Conservation (phyloP, 2,113 vertebrate species). For the Austrofundulus limnaeus region DNA sequence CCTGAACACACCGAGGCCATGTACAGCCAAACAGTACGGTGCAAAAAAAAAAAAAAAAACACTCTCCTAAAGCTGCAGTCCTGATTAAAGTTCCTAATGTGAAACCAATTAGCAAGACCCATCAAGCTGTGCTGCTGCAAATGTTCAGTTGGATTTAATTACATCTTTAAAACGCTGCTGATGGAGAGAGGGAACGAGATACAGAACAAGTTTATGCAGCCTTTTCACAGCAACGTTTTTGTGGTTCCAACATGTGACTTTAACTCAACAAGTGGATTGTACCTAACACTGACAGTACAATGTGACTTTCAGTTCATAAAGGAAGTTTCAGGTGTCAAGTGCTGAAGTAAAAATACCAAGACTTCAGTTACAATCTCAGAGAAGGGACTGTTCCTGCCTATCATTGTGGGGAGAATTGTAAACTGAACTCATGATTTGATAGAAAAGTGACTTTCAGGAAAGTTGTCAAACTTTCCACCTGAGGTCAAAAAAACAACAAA, state of each 20-base stretch:
- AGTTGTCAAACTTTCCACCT: no score
- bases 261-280: background rate
- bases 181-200: slow-evolving; percentile 10
- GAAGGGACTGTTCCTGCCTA: no score
- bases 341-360: no score
- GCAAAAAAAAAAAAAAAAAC: slow-evolving; percentile 40
- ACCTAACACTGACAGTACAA: no score
- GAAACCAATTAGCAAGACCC: slow-evolving; percentile 58
- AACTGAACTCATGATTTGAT: no score
- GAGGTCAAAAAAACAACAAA: no score
- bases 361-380: no score
- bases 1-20: background rate
- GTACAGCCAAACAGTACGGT: background rate
- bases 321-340: no score
- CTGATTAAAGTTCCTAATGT: slow-evolving; percentile 63
- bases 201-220: slow-evolving; percentile 18
- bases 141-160: slow-evolving; percentile 64
- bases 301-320: no score
- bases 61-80: slow-evolving; percentile 31
- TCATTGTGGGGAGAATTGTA: no score
- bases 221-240: background rate
- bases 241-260: background rate
- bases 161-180: slow-evolving; percentile 39
- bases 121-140: slow-evolving; percentile 37
- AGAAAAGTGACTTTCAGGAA: no score